Evolutionary conservation across 2,797 vertebrate genomes (phyloP).

Genomic region (Thunnus albacares): DNA sequence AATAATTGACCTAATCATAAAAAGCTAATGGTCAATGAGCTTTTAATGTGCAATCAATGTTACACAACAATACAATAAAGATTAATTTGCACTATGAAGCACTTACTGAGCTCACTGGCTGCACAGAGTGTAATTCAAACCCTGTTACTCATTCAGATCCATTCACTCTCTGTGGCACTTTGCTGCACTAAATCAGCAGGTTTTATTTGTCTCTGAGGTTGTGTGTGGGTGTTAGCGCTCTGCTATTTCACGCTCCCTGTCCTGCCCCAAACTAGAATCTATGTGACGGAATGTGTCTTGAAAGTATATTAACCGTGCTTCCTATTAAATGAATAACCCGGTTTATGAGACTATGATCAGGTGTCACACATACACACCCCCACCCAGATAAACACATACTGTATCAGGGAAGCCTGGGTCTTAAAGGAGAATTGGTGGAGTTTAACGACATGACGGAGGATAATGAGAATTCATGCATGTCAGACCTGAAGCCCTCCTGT

Average conservation of each 20-base stretch:
- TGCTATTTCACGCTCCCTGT: constrained; percentile 46
- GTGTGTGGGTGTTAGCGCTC: constrained; percentile 38
- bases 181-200: constrained; percentile 46
- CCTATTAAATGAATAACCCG: constrained; percentile 49
- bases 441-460: not conserved
- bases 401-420: not conserved
- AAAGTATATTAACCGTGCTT: constrained; percentile 49
- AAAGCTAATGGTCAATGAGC: not conserved
- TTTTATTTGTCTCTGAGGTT: constrained; percentile 59
- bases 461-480: constrained; percentile 4
- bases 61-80: constrained; percentile 27
- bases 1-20: not conserved
- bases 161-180: constrained; percentile 26
- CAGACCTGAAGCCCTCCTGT: constrained; percentile 11
- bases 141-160: constrained; percentile 25
- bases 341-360: constrained; percentile 29
- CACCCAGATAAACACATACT: constrained; percentile 7
- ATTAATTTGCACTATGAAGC: constrained; percentile 23
- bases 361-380: constrained; percentile 12
- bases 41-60: constrained; percentile 34
- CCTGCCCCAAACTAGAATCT: constrained; percentile 22
- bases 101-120: constrained; percentile 8
- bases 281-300: constrained; percentile 49
- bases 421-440: constrained; percentile 7
- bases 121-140: constrained; percentile 10